Percentiles rank a stretch among this genome's conserved stretches.
Conservation (phyloP, 2,113 vertebrate species). For the Gopherus evgoodei region DNA sequence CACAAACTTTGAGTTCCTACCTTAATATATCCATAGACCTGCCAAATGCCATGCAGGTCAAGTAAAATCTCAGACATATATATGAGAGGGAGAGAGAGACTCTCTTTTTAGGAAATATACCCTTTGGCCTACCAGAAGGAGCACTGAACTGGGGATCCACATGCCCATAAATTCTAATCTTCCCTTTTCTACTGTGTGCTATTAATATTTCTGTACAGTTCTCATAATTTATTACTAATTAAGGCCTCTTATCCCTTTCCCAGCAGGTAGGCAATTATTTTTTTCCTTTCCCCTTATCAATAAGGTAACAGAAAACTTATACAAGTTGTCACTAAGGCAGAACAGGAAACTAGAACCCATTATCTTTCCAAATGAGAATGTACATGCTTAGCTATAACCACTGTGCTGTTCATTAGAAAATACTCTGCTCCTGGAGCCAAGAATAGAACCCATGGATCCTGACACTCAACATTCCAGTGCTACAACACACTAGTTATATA, state of each 20-base stretch:
- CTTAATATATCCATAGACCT: not conserved
- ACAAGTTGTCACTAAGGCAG: too few species aligned
- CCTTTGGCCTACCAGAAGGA: not conserved
- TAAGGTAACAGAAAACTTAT: not conserved
- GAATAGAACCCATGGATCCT: too few species aligned
- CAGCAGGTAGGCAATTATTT: not conserved
- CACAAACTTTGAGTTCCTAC: not conserved
- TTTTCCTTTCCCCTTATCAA: not conserved
- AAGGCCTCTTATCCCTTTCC: not conserved
- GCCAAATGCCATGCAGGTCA: not conserved
- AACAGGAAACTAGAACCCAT: too few species aligned
- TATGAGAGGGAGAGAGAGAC: not conserved
- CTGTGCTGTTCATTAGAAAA: too few species aligned
- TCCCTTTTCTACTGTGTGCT: too few species aligned
- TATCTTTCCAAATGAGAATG: too few species aligned
- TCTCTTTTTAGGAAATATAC: not conserved
- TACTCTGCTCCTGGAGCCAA: too few species aligned
- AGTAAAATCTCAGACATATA: accelerated
- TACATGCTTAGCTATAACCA: too few species aligned
- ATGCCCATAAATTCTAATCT: not conserved
- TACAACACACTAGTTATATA: too few species aligned
- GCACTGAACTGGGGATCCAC: not conserved
- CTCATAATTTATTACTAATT: not conserved
- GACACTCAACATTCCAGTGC: too few species aligned
- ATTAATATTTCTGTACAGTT: not conserved